Evolutionary conservation across 1,140 invertebrate species (phyloP).

Genomic region (Cyclina sinensis): DNA sequence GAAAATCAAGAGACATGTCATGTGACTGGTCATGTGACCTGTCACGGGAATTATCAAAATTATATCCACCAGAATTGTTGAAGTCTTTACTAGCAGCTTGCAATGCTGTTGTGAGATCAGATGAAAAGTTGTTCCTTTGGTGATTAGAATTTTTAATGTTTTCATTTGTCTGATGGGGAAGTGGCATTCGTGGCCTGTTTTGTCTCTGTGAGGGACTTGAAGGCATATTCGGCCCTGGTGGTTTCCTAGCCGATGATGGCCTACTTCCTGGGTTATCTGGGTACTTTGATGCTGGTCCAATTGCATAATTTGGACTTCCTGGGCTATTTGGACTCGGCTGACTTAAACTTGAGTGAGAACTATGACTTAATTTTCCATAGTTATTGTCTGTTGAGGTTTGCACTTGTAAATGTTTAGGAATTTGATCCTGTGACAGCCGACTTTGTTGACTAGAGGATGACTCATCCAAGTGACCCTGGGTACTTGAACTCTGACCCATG

Average conservation of each 20-base stretch:
- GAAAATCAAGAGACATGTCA: slow-evolving; percentile 55
- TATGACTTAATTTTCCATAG: slow-evolving; percentile 48
- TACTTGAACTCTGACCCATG: slow-evolving; percentile 80
- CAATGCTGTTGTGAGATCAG: slow-evolving; percentile 37
- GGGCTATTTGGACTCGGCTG: slow-evolving; percentile 62
- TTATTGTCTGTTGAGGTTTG: slow-evolving; percentile 45
- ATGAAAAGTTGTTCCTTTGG: not conserved
- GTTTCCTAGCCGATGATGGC: slow-evolving; percentile 53
- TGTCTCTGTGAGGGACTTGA: not conserved
- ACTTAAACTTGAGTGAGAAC: slow-evolving; percentile 65
- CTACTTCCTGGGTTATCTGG: slow-evolving; percentile 71
- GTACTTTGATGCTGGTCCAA: slow-evolving; percentile 79
- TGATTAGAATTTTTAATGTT: not conserved
- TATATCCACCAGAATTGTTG: not conserved
- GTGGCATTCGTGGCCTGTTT: slow-evolving; percentile 24
- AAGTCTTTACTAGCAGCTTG: slow-evolving; percentile 16
- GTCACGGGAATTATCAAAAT: slow-evolving; percentile 64
- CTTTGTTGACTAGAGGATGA: slow-evolving; percentile 72
- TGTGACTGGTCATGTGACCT: slow-evolving; percentile 39
- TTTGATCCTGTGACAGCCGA: slow-evolving; percentile 37
- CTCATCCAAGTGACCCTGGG: slow-evolving; percentile 72
- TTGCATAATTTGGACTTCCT: slow-evolving; percentile 57
- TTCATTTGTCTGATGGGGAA: slow-evolving; percentile 35
- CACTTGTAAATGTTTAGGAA: slow-evolving; percentile 40
- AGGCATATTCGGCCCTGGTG: not conserved